Evolutionary conservation across 2,888 invertebrate species (phyloP), one percentile per base, ranked within the genome.

Genomic region (Notodonta dromedarius): DNA sequence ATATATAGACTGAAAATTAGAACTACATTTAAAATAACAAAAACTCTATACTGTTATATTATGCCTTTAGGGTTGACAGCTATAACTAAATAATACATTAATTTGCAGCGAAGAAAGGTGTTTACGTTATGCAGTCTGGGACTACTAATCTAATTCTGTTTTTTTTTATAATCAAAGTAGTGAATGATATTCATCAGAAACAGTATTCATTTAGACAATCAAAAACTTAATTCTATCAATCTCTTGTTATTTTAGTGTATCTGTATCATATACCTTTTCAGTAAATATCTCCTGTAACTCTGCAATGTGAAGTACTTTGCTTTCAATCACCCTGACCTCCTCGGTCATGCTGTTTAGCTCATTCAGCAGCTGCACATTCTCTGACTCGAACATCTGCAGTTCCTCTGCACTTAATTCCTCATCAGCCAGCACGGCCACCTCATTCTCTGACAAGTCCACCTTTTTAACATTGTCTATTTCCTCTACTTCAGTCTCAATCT

Each of bases 221-320:
- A 24, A 24, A 24, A 24, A 24, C 24, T 24, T 24, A 24, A 24
- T 24, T 24, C 9, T 40, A 40, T 40, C 9, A 40, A 8, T 2
- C 40, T 40, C 8, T 40, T 40, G 40, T 40, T 44, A 44, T 44
- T 44, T 12, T 44, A 44, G 24, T 42, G 3, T 42, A 5, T 42
- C 42, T 13, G 0, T 13, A 32, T 52, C 9, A 24, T 2, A 58
- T 76, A 95, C 95, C 95, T 97, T 99, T 94, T 99, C 99, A 12
- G 99, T 97, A 80, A 99, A 99, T 71, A 98, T 96, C 87, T 99
- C 98, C 85, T 99, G 99, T 39, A 99, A 91, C 85, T 98, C 97
- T 3, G 99, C 98, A 78, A 99, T 99, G 83, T 99, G 98, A 0
- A 98, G 96, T 0, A 99, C 98, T 94, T 98, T 98, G 77, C 96